Percentiles rank a stretch among this genome's conserved stretches.
Evolutionary conservation across 2,888 invertebrate species (phyloP).

Genomic region (Drosophila meridiana): DNA sequence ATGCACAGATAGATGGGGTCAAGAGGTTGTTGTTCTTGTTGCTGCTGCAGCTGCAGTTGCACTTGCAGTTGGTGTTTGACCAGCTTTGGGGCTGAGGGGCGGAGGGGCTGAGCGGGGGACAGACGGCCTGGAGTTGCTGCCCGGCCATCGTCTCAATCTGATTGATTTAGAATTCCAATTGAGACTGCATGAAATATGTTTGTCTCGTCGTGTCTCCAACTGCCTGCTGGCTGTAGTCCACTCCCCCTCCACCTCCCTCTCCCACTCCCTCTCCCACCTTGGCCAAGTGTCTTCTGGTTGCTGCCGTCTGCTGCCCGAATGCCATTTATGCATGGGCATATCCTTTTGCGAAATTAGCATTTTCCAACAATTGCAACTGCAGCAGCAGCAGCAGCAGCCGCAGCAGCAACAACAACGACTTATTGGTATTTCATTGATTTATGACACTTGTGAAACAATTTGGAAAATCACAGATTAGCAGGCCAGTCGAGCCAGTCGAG

Average conservation of each 20-base stretch:
- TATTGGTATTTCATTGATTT: conserved; percentile 85
- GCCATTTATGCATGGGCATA: conserved; percentile 73
- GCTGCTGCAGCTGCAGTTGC: too few species aligned
- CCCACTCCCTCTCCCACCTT: background rate
- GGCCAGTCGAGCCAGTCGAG: conserved; percentile 15
- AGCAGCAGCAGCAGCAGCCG: background rate
- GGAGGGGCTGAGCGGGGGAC: background rate
- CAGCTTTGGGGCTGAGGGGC: background rate
- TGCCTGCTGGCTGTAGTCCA: conserved; percentile 3
- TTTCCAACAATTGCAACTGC: conserved; percentile 74
- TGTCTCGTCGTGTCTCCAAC: conserved; percentile 71
- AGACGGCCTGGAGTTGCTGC: conserved; percentile 20
- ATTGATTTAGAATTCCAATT: conserved; percentile 85
- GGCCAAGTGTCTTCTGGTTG: conserved; percentile 13
- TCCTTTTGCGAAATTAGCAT: conserved; percentile 83
- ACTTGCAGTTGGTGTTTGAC: conserved; percentile 4
- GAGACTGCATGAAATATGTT: conserved; percentile 83
- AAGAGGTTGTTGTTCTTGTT: conserved; percentile 44
- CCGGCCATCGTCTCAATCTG: conserved; percentile 81
- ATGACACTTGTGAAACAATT: conserved; percentile 84
- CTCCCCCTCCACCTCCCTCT: background rate
- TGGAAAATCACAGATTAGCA: conserved; percentile 84
- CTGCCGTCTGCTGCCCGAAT: conserved; percentile 52
- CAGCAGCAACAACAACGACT: conserved; percentile 71
- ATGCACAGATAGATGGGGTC: conserved; percentile 73